phyloP scores from a whole-genome alignment of 2,797 vertebrate species.

The Amazona finschi region DNA sequence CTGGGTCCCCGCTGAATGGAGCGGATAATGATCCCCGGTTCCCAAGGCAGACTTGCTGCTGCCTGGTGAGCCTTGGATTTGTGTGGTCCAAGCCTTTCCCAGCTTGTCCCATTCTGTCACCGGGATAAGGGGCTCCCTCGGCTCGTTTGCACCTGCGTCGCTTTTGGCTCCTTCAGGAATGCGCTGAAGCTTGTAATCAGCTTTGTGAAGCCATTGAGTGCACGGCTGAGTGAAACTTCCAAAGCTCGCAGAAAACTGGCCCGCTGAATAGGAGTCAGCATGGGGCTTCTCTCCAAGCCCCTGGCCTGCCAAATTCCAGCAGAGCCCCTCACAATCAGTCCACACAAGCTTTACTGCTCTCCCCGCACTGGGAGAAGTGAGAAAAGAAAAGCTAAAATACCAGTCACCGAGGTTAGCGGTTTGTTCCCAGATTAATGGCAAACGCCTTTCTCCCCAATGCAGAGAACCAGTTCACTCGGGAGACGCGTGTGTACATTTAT shows the following conservation, averaged over 20 bases:
- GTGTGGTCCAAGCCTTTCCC: constrained; percentile 91
- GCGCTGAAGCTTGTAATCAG: constrained; percentile 99
- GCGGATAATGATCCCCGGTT: constrained; percentile 80
- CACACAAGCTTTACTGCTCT: constrained; percentile 85
- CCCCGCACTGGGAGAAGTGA: constrained; percentile 80
- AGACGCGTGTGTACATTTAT: neutral
- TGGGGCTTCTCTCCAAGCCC: constrained; percentile 92
- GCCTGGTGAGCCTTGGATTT: constrained; percentile 85
- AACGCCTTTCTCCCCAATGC: constrained; percentile 47
- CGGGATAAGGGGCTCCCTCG: constrained; percentile 85
- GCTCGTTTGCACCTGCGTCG: constrained; percentile 94
- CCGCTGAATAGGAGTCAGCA: constrained; percentile 94
- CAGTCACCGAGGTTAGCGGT: constrained; percentile 76
- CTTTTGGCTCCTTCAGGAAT: constrained; percentile 97
- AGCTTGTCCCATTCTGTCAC: constrained; percentile 86
- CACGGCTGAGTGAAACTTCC: constrained; percentile 96
- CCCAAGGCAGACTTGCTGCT: constrained; percentile 79
- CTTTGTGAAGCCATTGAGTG: constrained; percentile 98
- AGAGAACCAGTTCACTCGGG: constrained; percentile 21
- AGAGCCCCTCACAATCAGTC: constrained; percentile 94
- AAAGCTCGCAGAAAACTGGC: constrained; percentile 91
- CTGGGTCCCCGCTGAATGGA: constrained; percentile 74
- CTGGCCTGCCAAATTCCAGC: constrained; percentile 95
- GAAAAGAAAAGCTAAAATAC: constrained; percentile 83
- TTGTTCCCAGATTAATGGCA: constrained; percentile 84